Evolutionary conservation across 2,797 vertebrate genomes (phyloP).

Genomic region (Centroberyx gerrardi): DNA sequence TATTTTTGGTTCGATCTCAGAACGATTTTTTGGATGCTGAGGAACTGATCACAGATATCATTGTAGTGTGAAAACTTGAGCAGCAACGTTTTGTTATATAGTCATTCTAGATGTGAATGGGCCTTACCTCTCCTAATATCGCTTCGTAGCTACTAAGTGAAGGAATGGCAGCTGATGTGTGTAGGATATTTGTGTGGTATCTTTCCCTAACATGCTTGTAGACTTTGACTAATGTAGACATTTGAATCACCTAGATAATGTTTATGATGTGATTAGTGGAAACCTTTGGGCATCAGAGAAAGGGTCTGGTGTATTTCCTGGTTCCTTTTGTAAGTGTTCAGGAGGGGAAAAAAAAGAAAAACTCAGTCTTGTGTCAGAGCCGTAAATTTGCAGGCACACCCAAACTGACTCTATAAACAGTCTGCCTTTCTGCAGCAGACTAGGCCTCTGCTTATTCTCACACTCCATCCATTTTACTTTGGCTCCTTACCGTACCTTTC

Average conservation of each 20-base stretch:
- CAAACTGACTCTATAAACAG: conserved; percentile 83
- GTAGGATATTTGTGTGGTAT: conserved; percentile 2
- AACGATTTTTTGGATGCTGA: no score
- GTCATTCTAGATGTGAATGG: no score
- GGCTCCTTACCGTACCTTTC: conserved; percentile 9
- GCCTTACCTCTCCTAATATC: background rate
- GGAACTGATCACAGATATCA: no score
- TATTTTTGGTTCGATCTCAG: no score
- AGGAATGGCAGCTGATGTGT: background rate
- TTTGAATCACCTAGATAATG: conserved; percentile 12
- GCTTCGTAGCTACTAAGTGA: background rate
- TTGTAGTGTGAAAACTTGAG: no score
- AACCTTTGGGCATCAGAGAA: conserved; percentile 40
- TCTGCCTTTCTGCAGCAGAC: conserved; percentile 69
- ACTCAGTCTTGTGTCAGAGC: conserved; percentile 62
- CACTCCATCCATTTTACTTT: conserved; percentile 53
- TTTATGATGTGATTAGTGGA: conserved; percentile 49
- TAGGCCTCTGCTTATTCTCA: conserved; percentile 65
- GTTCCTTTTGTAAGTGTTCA: conserved; percentile 43
- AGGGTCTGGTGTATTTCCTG: conserved; percentile 46
- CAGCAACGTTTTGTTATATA: no score
- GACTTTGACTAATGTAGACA: conserved; percentile 1
- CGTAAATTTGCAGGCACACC: conserved; percentile 83
- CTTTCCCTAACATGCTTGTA: background rate
- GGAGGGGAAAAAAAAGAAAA: conserved; percentile 37